A percentile compares a stretch with the other conserved stretches of the same genome.
These are phyloP conservation scores for Pararge aegeria DNA, from an alignment of 1,140 invertebrate genomes.

Conservation along the genomic window DNA sequence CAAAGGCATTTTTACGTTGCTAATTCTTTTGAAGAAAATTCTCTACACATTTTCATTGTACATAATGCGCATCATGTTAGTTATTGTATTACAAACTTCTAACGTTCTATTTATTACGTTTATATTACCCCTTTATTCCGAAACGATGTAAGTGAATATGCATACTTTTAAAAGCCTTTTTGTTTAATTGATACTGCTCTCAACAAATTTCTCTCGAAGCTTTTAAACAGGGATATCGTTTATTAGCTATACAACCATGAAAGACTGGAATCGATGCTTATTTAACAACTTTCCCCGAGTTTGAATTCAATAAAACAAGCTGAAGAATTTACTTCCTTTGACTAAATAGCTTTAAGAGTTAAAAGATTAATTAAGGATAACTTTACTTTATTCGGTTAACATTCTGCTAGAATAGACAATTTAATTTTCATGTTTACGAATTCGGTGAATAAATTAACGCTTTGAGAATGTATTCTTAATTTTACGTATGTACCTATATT, in stretches of 20 bases:
- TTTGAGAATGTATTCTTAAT: not conserved
- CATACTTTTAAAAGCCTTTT: not conserved
- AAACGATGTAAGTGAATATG: not conserved
- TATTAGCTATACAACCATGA: slow-evolving; percentile 36
- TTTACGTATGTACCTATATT: not conserved
- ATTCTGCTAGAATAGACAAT: not conserved
- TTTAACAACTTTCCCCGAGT: slow-evolving; percentile 63
- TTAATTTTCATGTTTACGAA: not conserved
- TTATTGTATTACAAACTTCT: not conserved
- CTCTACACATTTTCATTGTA: slow-evolving; percentile 6
- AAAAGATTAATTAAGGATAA: slow-evolving; percentile 68
- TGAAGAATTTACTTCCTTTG: slow-evolving; percentile 69
- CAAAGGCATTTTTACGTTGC: slow-evolving; percentile 44
- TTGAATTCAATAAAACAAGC: slow-evolving; percentile 67
- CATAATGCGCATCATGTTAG: slow-evolving; percentile 19
- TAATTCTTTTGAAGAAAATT: slow-evolving; percentile 32
- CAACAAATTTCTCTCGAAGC: not conserved
- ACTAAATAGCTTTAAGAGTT: slow-evolving; percentile 71
- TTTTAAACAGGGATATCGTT: slow-evolving; percentile 52
- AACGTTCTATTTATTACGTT: not conserved
- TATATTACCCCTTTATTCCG: not conserved
- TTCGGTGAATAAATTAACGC: not conserved
- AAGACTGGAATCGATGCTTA: slow-evolving; percentile 49
- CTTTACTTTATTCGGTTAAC: slow-evolving; percentile 15
- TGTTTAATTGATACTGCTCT: slow-evolving; percentile 1